Evolutionary conservation across 2,888 invertebrate species (phyloP), one percentile per base, ranked within the genome.

Genomic region (Microchrysa polita): DNA sequence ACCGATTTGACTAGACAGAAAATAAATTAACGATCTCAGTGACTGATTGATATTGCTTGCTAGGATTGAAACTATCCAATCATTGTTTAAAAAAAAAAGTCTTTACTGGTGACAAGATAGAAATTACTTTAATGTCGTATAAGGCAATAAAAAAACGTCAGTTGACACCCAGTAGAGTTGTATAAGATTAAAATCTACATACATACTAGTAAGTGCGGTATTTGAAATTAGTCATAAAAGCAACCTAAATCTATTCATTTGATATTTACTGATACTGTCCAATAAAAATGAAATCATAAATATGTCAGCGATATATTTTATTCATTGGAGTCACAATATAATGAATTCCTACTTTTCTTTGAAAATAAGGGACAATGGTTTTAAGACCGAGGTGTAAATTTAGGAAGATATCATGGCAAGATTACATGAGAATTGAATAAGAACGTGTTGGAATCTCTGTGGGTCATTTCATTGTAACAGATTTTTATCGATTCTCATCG

Each of bases 261-360:
- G 52, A 52, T 14, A 52, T 52, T 16, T 7, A 34, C 27, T 34
- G 27, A n/a, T 52, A 9, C 4, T 52, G 52, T 4, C n/a, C n/a
- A 60, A 60, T 60, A 60, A 14, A 60, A 60, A 23, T 27, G 60
- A 60, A 60, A 27, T 27, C 34, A 23, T 60, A 34, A 22, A 60
- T 22, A 22, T 60, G 34, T 12, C 42, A 7, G 63, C 53, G 63
- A 48, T 63, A 63, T 63, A 63, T 73, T 61, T 73, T 73, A 63
- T 61, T 61, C 52, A 60, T 55, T 61, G 34, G 5, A 14, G 12
- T 14, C 14, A 52, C 52, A 52, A 52, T 9, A 16, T 9, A 14
- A 52, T n/a, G 5, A 16, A 14, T 14, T 52, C 12, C 16, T 10
- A 52, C 14, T 52, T 14, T 52, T 14, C n/a, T 52, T 52, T 44